Evolutionary conservation across 2,113 vertebrate species (phyloP).

Genomic region (Osmerus eperlanus): DNA sequence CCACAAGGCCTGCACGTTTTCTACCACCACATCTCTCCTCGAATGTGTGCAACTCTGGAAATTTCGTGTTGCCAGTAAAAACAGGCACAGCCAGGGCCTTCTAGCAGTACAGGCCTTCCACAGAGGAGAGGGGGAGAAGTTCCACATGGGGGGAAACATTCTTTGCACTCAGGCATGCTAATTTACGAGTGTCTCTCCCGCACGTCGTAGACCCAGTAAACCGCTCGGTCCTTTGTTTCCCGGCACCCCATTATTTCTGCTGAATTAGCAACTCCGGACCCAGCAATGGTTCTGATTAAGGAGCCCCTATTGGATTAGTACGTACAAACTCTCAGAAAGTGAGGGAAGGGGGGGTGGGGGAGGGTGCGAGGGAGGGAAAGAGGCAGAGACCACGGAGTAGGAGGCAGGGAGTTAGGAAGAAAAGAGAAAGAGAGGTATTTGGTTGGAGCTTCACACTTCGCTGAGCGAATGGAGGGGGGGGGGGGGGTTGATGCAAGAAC

Average conservation of each 20-base stretch:
- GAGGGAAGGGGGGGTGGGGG: conserved; percentile 12
- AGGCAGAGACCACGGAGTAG: not conserved
- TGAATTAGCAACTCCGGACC: conserved; percentile 87
- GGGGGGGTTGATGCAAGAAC: not conserved
- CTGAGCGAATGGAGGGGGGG: not conserved
- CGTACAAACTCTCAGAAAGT: conserved; percentile 56
- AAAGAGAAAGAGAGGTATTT: conserved; percentile 24
- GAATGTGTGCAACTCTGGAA: conserved; percentile 59
- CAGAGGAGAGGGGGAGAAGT: conserved; percentile 58
- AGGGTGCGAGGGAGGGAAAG: conserved; percentile 13
- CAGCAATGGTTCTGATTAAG: conserved; percentile 86
- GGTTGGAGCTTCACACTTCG: conserved; percentile 14
- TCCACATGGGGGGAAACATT: conserved; percentile 75
- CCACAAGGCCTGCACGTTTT: not conserved
- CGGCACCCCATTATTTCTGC: conserved; percentile 88
- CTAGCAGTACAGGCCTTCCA: conserved; percentile 49
- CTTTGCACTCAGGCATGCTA: conserved; percentile 80
- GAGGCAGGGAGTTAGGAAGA: conserved; percentile 15
- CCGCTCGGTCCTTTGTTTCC: conserved; percentile 83
- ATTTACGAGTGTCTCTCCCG: conserved; percentile 92
- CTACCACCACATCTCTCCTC: no score
- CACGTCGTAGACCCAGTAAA: conserved; percentile 84
- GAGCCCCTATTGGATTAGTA: conserved; percentile 81
- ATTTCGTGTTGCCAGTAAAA: conserved; percentile 63
- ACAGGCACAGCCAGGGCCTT: conserved; percentile 58